phyloP scores from a whole-genome alignment of 2,888 invertebrate species.

The Nasonia oneida region DNA sequence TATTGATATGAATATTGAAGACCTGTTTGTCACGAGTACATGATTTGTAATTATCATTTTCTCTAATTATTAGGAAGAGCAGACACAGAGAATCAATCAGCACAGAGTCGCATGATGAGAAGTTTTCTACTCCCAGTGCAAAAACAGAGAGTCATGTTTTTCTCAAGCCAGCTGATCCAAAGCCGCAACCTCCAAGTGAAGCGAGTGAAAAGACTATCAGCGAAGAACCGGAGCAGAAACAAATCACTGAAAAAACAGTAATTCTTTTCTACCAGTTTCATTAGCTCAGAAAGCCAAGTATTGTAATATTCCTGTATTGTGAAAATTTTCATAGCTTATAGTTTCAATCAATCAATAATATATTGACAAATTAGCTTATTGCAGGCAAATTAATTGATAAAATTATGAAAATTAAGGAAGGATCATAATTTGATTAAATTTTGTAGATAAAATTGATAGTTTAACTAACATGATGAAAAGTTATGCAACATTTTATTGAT shows the following conservation, averaged over 20 bases:
- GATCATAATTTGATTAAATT: neutral
- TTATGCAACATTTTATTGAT: constrained; percentile 22
- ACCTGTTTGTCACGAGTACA: neutral
- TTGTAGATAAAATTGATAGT: neutral
- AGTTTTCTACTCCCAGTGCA: constrained; percentile 63
- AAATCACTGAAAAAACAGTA: constrained; percentile 71
- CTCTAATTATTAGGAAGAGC: constrained; percentile 69
- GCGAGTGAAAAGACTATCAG: constrained; percentile 62
- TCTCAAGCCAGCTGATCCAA: constrained; percentile 74
- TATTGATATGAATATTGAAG: neutral
- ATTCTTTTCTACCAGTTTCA: constrained; percentile 58
- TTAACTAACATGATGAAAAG: neutral
- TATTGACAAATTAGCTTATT: neutral
- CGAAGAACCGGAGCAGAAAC: constrained; percentile 67
- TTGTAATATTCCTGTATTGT: neutral
- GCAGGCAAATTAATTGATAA: neutral
- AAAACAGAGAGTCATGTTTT: constrained; percentile 71
- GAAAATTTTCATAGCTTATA: neutral
- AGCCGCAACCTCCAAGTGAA: constrained; percentile 68
- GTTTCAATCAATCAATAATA: neutral
- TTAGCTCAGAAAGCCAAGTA: constrained; percentile 2
- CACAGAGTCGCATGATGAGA: constrained; percentile 68
- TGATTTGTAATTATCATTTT: constrained; percentile 29
- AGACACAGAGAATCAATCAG: constrained; percentile 71
- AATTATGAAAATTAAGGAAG: neutral